Conservation (phyloP, 2,888 invertebrate genomes). For the Cosmopolites sordidus region DNA sequence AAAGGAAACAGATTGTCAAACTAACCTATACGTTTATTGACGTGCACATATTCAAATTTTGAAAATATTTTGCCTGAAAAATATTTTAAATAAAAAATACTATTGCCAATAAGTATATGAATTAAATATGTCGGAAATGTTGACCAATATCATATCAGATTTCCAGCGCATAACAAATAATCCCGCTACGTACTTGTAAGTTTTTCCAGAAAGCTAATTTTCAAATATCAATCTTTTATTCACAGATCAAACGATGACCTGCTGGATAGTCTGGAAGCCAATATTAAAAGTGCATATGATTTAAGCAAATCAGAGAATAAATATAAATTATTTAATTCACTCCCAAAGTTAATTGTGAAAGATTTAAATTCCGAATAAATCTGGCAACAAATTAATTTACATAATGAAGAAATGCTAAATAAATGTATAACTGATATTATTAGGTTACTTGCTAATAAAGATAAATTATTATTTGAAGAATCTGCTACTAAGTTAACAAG, state of each 20-base stretch:
- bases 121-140: too few species aligned
- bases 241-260: conserved; percentile 3
- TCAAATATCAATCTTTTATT: not conserved
- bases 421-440: conserved; percentile 57
- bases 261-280: conserved; percentile 54
- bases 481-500: conserved; percentile 27
- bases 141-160: not conserved
- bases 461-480: conserved; percentile 46
- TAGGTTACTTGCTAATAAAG: conserved; percentile 54
- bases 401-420: conserved; percentile 61
- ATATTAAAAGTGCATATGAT: conserved; percentile 68
- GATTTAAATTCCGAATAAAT: conserved; percentile 89
- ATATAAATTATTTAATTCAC: conserved; percentile 47
- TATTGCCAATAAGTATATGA: too few species aligned
- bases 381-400: conserved; percentile 89
- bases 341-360: conserved; percentile 68
- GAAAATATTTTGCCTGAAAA: too few species aligned
- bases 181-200: not conserved
- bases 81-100: too few species aligned
- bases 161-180: not conserved
- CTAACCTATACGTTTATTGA: too few species aligned
- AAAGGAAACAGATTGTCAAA: too few species aligned
- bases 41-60: too few species aligned
- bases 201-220: too few species aligned
- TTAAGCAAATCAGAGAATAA: conserved; percentile 56